Conservation (phyloP, 2,113 vertebrate species). For the Panthera uncia region DNA sequence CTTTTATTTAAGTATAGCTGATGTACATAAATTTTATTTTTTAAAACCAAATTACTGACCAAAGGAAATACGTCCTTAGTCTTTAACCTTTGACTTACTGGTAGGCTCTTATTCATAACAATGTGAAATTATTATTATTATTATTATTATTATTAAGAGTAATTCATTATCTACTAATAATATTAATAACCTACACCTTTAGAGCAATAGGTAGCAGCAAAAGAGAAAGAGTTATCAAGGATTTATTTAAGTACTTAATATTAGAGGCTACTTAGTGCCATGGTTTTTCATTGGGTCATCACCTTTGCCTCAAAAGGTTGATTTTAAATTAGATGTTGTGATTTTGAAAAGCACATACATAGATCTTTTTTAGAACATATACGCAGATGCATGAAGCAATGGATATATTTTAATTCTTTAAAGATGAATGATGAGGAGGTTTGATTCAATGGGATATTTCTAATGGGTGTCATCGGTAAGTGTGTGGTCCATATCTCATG, state of each 20-base stretch:
- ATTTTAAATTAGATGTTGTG: neutral
- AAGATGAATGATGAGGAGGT: neutral
- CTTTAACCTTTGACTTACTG: neutral
- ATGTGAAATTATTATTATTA: neutral
- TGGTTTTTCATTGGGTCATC: neutral
- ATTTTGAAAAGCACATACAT: neutral
- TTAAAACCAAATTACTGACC: neutral
- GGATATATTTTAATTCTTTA: neutral
- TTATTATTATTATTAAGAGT: neutral
- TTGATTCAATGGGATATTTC: neutral
- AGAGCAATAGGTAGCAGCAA: neutral
- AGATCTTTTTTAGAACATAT: neutral
- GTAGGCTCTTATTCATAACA: neutral
- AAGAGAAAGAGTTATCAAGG: neutral
- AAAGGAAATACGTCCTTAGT: neutral
- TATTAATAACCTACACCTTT: neutral
- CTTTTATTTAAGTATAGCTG: neutral
- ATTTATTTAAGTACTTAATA: neutral
- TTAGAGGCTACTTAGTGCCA: neutral
- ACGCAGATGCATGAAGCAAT: neutral
- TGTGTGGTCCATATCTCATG: neutral
- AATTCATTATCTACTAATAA: neutral
- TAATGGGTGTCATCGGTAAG: neutral
- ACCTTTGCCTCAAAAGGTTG: neutral
- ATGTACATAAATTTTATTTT: neutral